A percentile compares a stretch with the other conserved stretches of the same genome.
Conservation (phyloP, 64 coral and sea anemone species). For the Dendrophyllia cribrosa region DNA sequence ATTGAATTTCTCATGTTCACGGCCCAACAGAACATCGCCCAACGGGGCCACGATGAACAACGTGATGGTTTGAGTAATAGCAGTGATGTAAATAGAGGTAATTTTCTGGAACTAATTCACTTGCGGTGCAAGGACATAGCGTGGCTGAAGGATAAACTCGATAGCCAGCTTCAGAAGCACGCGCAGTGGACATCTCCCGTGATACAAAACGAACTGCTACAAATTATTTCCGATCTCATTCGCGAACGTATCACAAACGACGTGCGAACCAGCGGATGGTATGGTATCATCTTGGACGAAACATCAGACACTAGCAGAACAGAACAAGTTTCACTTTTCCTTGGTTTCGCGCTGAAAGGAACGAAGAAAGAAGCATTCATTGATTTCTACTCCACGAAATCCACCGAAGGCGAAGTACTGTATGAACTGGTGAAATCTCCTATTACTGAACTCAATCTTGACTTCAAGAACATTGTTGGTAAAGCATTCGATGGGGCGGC, state of each 20-base stretch:
- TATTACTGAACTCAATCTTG: slow-evolving; percentile 8
- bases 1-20: slow-evolving; percentile 41
- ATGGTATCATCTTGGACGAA: too few relatives aligned
- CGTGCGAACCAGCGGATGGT: slow-evolving; percentile 4
- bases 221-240: slow-evolving; percentile 30
- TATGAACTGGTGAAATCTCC: slow-evolving; percentile 40
- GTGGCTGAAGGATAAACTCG: slow-evolving; percentile 29
- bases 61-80: slow-evolving; percentile 54
- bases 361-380: slow-evolving; percentile 44
- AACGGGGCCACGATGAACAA: slow-evolving; percentile 37
- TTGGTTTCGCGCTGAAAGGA: slow-evolving; percentile 5
- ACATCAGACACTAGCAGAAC: slow-evolving; percentile 18
- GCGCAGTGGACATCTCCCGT: not conserved
- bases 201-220: slow-evolving; percentile 27
- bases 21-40: slow-evolving; percentile 56
- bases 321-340: slow-evolving; percentile 45
- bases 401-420: slow-evolving; percentile 54
- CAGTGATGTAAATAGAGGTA: too few relatives aligned
- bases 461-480: slow-evolving; percentile 53
- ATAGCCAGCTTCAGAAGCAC: slow-evolving; percentile 21
- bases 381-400: slow-evolving; percentile 52
- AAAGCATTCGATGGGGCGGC: slow-evolving; percentile 42
- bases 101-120: slow-evolving; percentile 46
- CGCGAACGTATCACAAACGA: slow-evolving; percentile 24
- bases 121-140: slow-evolving; percentile 27